phyloP scores from a whole-genome alignment of 2,797 vertebrate genomes.

The Muscicapa comitata region DNA sequence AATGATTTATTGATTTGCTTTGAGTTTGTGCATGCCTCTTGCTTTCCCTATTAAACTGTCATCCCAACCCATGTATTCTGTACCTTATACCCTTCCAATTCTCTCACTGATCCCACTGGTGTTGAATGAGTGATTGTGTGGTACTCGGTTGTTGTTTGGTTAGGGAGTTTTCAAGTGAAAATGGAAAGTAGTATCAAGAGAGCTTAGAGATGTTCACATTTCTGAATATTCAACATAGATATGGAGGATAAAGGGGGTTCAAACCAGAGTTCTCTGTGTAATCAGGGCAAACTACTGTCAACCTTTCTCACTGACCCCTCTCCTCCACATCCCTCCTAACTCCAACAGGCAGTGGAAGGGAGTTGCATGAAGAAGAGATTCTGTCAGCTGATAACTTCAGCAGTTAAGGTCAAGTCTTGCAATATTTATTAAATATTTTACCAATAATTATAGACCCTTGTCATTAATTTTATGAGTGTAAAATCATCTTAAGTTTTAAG shows the following conservation, averaged over 20 bases:
- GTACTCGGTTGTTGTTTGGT: background rate
- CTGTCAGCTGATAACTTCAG: background rate
- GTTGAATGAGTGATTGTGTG: background rate
- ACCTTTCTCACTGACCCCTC: background rate
- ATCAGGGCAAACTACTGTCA: background rate
- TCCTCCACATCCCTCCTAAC: background rate
- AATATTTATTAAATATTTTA: background rate
- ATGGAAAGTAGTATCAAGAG: background rate
- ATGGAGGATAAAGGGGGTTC: background rate
- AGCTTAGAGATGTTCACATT: background rate
- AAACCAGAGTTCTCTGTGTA: background rate
- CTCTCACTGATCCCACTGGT: background rate
- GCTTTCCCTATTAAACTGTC: background rate
- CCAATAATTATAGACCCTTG: background rate
- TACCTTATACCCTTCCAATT: background rate
- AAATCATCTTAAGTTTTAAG: background rate
- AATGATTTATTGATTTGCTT: background rate
- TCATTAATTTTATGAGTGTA: background rate
- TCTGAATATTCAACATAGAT: background rate
- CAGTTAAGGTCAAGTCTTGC: background rate
- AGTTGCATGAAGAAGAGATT: background rate
- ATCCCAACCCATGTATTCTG: background rate
- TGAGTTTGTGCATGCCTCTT: background rate
- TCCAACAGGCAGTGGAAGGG: accelerated
- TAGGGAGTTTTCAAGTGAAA: background rate